Evolutionary conservation across 2,888 invertebrate genomes (phyloP).

Genomic region (Euphydryas editha): DNA sequence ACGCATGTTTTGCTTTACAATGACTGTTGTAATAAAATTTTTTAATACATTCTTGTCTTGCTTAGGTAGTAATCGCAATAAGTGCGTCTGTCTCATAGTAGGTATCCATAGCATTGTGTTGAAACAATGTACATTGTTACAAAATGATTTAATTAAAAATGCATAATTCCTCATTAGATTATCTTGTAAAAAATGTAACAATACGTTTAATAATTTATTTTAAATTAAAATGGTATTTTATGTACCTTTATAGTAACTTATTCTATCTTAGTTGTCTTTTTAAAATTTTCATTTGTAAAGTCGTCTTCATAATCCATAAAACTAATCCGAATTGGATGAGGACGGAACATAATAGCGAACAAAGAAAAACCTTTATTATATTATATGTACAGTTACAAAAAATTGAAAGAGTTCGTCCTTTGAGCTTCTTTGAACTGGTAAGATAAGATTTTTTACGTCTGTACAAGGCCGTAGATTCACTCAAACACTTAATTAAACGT

Average conservation of each 20-base stretch:
- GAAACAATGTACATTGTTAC: constrained; percentile 18
- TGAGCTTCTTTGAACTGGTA: constrained; percentile 30
- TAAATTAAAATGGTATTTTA: neutral
- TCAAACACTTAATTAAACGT: constrained; percentile 41
- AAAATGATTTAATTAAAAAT: constrained; percentile 23
- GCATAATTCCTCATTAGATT: neutral
- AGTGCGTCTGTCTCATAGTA: constrained; percentile 10
- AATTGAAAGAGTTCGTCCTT: constrained; percentile 8
- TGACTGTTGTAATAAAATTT: neutral
- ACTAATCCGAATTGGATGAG: neutral
- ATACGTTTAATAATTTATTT: neutral
- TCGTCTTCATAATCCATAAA: neutral
- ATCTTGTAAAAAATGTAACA: neutral
- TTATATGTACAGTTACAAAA: neutral
- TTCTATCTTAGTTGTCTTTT: neutral
- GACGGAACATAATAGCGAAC: neutral
- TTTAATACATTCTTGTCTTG: neutral
- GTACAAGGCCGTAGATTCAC: constrained; percentile 33
- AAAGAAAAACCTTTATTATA: constrained; percentile 13
- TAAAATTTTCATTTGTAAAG: neutral
- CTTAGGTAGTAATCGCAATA: constrained; percentile 2
- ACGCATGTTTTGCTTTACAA: neutral
- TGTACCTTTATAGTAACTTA: neutral
- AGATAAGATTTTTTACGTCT: constrained; percentile 29
- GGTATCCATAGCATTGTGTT: constrained; percentile 11